Evolutionary conservation across 2,797 vertebrate genomes (phyloP), one percentile per base, ranked within the genome.

Genomic region (Urosaurus nigricauda): DNA sequence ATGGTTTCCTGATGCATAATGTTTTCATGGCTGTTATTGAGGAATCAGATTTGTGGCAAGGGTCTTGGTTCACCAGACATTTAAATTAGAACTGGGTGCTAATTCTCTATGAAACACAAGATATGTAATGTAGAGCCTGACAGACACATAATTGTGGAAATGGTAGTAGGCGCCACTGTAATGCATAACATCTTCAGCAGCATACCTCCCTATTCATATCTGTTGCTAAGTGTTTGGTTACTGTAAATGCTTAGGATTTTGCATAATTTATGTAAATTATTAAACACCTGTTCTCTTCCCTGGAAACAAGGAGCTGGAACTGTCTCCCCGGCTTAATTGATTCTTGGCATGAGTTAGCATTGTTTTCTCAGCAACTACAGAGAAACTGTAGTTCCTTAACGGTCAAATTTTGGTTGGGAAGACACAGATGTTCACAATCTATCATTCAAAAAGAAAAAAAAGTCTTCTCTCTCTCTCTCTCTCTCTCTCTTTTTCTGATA

Each of bases 211-310:
- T 78, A 93, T 95, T 96, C 90, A 92, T 92, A 91, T 94, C 83
- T 95, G 88, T 94, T 95, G 89, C 87, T 95, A 96, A 96, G 90
- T 91, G 85, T 94, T 95, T 90, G 4, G 91, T 95, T 96, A 95
- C 90, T 95, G 93, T 95, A 92, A 95, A 94, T 94, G 90, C 85
- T 94, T 96, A 93, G 88, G 89, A 95, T 95, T 93, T 95, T 96
- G 77, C 94, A 94, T 96, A 95, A 96, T 96, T 96, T 96, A 96
- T 95, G 95, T 93, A 96, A 96, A 97, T 96, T 96, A 96, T 96
- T 96, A 96, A 96, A 94, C 96, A 96, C 95, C 95, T 97, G 96
- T 94, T 96, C 93, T 95, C 85, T 93, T 96, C 91, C 92, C 92
- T 95, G 95, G 95, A 96, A 96, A 95, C 85, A 95, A 95, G 90